Conservation (phyloP, 1,140 invertebrate species). For the Brachionus manjavacas region DNA sequence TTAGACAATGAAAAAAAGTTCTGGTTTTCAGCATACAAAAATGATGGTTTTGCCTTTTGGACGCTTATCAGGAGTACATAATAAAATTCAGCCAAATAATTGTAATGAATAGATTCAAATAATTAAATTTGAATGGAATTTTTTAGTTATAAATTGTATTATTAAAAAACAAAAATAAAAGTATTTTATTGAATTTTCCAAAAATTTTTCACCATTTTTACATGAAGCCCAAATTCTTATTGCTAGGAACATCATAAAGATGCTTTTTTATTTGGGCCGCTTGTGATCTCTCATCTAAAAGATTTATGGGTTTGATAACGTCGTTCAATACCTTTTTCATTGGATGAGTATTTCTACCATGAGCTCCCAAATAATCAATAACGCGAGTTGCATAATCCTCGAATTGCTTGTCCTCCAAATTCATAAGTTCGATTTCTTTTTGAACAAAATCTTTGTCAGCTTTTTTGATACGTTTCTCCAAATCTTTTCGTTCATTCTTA, state of each 20-base stretch:
- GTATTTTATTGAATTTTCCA: neutral
- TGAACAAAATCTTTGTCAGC: conserved; percentile 23
- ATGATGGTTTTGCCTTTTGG: neutral
- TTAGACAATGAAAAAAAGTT: neutral
- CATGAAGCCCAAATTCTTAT: conserved; percentile 43
- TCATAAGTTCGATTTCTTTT: conserved; percentile 13
- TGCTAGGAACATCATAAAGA: conserved; percentile 30
- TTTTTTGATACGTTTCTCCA: conserved; percentile 12
- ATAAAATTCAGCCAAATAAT: neutral
- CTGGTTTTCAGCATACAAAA: conserved; percentile 2
- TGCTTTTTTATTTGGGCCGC: conserved; percentile 23
- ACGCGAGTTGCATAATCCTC: conserved; percentile 51
- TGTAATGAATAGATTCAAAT: neutral
- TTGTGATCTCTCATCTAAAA: conserved; percentile 17
- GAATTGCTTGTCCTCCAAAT: conserved; percentile 38
- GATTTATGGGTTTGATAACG: conserved; percentile 1
- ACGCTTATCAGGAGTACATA: neutral
- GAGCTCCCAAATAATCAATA: conserved; percentile 54
- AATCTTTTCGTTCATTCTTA: conserved; percentile 34
- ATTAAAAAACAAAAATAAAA: conserved; percentile 2
- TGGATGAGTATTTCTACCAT: conserved; percentile 54
- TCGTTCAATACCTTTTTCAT: conserved; percentile 48
- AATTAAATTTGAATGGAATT: neutral
- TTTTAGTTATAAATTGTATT: neutral
- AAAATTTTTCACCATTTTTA: neutral